phyloP scores from a whole-genome alignment of 2,888 invertebrate species.

The Nemapogon koenigi region DNA sequence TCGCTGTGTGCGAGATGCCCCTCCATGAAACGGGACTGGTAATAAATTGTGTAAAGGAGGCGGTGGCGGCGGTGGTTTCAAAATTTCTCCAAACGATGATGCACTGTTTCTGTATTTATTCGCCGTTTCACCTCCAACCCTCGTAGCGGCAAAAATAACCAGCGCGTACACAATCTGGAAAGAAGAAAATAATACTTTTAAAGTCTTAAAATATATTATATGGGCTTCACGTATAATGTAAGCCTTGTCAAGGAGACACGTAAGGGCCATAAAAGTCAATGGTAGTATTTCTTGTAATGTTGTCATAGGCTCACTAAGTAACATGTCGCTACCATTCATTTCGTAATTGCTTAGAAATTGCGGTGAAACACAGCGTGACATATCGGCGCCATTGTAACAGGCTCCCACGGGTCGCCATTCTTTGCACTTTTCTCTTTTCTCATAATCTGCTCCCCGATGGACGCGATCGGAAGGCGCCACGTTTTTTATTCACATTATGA shows the following conservation, averaged over 20 bases:
- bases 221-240: no score
- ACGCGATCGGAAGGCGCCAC: constrained; percentile 39
- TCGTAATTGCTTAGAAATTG: constrained; percentile 51
- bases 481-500: constrained; percentile 29
- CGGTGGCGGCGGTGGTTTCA: constrained; percentile 53
- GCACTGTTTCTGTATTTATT: constrained; percentile 29
- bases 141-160: constrained; percentile 30
- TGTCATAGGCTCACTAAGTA: constrained; percentile 7
- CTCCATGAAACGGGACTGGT: constrained; percentile 48
- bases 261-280: no score
- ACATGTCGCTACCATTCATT: constrained; percentile 21
- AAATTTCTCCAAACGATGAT: constrained; percentile 38
- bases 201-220: no score
- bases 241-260: no score
- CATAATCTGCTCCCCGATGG: constrained; percentile 37
- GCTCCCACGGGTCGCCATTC: constrained; percentile 53
- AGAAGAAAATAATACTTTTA: constrained; percentile 18
- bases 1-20: constrained; percentile 32
- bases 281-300: not conserved
- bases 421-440: constrained; percentile 61
- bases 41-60: constrained; percentile 29
- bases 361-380: constrained; percentile 48
- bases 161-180: constrained; percentile 46
- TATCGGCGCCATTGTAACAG: constrained; percentile 41
- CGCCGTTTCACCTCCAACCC: constrained; percentile 32